These are phyloP conservation scores for Pyrrhia umbra DNA, from an alignment of 2,888 invertebrate species.

Conservation along the genomic window DNA sequence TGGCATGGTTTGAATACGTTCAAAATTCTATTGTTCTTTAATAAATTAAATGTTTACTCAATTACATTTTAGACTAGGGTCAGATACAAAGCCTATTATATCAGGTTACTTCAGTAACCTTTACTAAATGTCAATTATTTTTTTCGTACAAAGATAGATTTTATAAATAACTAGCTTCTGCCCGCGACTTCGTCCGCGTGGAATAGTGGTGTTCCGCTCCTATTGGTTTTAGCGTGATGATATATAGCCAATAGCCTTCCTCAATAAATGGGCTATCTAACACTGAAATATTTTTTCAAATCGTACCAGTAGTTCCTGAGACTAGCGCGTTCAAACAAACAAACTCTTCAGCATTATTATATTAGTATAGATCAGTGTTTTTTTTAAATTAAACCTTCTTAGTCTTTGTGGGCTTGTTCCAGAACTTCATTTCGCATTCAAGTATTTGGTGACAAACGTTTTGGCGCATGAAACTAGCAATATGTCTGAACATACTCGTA, in stretches of 20 bases:
- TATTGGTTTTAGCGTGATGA: no score
- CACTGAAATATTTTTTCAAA: no score
- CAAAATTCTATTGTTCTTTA: constrained; percentile 39
- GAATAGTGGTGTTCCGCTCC: no score
- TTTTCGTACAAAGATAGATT: no score
- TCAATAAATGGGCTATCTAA: no score
- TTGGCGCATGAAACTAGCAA: constrained; percentile 45
- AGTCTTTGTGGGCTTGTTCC: not conserved
- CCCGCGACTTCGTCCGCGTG: no score
- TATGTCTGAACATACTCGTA: constrained; percentile 36
- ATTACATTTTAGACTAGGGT: not conserved
- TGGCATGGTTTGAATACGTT: constrained; percentile 12
- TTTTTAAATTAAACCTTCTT: not conserved
- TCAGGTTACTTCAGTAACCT: not conserved
- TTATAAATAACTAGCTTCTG: no score
- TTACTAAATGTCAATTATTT: not conserved
- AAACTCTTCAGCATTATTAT: no score
- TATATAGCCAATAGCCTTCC: no score
- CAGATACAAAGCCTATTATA: not conserved
- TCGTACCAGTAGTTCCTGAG: no score
- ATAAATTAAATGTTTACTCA: constrained; percentile 13
- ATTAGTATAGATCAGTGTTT: not conserved
- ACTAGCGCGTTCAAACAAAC: no score
- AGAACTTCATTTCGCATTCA: constrained; percentile 36
- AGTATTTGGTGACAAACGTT: constrained; percentile 41